Base-by-base conservation (phyloP, 2,888 invertebrate species). In the Cartodere bifasciata region DNA sequence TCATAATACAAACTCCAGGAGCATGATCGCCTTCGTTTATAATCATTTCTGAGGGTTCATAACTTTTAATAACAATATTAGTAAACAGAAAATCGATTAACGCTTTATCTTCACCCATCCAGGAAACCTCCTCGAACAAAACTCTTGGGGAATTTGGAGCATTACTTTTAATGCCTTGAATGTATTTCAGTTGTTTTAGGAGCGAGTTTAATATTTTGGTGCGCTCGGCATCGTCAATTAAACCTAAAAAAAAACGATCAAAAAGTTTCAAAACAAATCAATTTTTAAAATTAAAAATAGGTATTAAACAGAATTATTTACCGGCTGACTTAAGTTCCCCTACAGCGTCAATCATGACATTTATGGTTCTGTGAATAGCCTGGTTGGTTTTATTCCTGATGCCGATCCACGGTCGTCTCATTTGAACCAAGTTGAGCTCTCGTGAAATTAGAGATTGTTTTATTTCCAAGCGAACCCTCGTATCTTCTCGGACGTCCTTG, bases 371-470 rank as follows among this genome's bases (percentile, higher is more conserved):
- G 7, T 16, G 16, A 6, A 31, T 31, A 4, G 31, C 25, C 7
- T 31, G 17, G 7, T 16, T 31, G 2, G 31, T 31, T 13, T 31
- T 31, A 3, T 25, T 20, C 14, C 25, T 25, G 5, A 24, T 15
- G 13, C 24, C 24, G 9, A 25, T 23, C 13, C 11, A 25, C 6
- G 31, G 31, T 12, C 24, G 24, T 13, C 25, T 25, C 13, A 24
- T 24, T 13, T 31, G 31, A 6, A 31, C 13, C n/a, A n/a, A n/a
- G n/a, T n/a, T n/a, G n/a, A n/a, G n/a, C 4, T 29, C 29, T 23
- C n/a, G 23, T 5, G 21, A 20, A 7, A 29, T 29, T 9, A 6
- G 15, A 4, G 13, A 4, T 22, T 20, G 23, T n/a, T 29, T 23
- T 3, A 12, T 9, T 15, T 29, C 29, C 2, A 29, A 16, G 2